Percentiles rank a stretch among this genome's conserved stretches.
These are phyloP conservation scores for Agonopterix arenella DNA, from an alignment of 2,888 invertebrate genomes.

Conservation along the genomic window DNA sequence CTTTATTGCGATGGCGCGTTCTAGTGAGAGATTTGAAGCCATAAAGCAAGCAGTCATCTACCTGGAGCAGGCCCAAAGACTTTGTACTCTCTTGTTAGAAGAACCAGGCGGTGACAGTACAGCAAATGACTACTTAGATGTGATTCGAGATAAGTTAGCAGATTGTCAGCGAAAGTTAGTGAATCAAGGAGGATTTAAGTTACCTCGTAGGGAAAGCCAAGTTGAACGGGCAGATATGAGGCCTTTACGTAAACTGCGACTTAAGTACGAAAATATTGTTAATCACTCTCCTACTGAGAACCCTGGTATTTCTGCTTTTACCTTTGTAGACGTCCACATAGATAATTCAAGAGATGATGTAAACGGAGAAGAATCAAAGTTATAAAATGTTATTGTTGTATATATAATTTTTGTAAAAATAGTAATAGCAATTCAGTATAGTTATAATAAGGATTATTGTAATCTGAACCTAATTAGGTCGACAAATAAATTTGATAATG, in stretches of 20 bases:
- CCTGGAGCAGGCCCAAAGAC: conserved; percentile 81
- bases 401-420: no score
- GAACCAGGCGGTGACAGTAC: conserved; percentile 73
- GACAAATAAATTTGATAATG: no score
- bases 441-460: no score
- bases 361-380: conserved; percentile 55
- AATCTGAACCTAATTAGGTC: no score
- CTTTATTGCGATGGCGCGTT: conserved; percentile 82
- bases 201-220: conserved; percentile 52
- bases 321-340: conserved; percentile 57
- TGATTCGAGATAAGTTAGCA: conserved; percentile 71
- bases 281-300: conserved; percentile 51
- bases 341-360: conserved; percentile 32
- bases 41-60: conserved; percentile 80
- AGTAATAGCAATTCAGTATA: no score
- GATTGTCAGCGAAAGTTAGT: conserved; percentile 62
- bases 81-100: conserved; percentile 79
- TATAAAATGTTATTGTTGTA: conserved; percentile 22
- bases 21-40: conserved; percentile 78
- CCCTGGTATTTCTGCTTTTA: conserved; percentile 40
- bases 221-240: conserved; percentile 31
- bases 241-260: conserved; percentile 39
- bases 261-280: conserved; percentile 46
- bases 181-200: conserved; percentile 53
- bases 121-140: conserved; percentile 71